Base-by-base conservation (phyloP, 2,888 invertebrate species). In the Noctua janthina region DNA sequence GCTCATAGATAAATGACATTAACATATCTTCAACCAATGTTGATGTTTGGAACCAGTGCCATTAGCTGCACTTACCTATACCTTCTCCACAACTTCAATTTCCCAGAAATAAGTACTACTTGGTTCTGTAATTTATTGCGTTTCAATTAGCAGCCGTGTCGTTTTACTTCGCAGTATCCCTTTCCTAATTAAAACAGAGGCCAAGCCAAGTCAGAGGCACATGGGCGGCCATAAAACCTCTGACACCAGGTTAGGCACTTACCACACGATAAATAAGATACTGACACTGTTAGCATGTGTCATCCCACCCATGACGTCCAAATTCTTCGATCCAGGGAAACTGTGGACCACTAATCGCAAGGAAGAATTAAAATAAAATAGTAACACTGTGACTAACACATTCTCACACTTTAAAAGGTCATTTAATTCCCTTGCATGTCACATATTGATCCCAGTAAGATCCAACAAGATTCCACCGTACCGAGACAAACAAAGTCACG, bases 401-500 rank as follows among this genome's bases (percentile, higher is more conserved):
- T 66, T 79, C 46, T 74, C 39, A 67, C 49, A 54, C 39, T 66
- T 5, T 43, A 23, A 64, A 56, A 81, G 35, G 23, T 23, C 1
- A 59, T 71, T 75, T 64, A 10, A 20, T 49, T 39, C 1, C 56
- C 13, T 86, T 10, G 75, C 68, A 46, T 67, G 83, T 76, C 54
- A 78, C 54, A 54, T 76, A 84, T 71, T 71, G 76, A 79, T 82
- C 76, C 13, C 39, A 39, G 17, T 39, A n/a, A n/a, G n/a, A n/a
- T n/a, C n/a, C n/a, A n/a, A 72, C 35, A 67, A 87, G 87, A 87
- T 83, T 78, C 66, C 11, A 15, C 46, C 64, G 59, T 51, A 69
- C 49, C 43, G 29, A 67, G 54, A 79, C 79, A 72, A 81, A 80
- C 72, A 29, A 73, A 89, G 82, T 89, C 90, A 88, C 86, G 83